Conservation (phyloP, 1,140 invertebrate genomes). For the Phymorhynchus buccinoides region DNA sequence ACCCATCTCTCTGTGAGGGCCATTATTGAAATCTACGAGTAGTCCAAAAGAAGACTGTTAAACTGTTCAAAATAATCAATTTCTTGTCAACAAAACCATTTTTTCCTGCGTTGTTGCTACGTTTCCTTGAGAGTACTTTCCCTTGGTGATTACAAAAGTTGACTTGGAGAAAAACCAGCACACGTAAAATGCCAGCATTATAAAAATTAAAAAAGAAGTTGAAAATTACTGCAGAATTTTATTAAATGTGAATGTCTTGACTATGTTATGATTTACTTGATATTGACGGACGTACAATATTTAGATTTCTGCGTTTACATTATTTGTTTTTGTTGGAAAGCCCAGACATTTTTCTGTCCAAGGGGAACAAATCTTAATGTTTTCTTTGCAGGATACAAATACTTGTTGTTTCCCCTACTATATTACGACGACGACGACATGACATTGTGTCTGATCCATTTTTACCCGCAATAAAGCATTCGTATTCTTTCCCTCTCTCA, state of each 20-base stretch:
- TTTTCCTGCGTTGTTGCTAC: constrained; percentile 4
- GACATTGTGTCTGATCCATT: background rate
- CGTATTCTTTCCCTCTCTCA: background rate
- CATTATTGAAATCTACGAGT: constrained; percentile 15
- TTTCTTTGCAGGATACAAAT: no score
- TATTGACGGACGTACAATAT: no score
- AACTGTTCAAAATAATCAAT: background rate
- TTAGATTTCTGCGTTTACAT: background rate
- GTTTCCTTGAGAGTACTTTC: background rate
- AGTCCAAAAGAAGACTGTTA: background rate
- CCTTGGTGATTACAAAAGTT: background rate
- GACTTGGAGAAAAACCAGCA: background rate
- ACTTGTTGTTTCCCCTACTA: background rate
- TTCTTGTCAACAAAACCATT: background rate
- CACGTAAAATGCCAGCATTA: no score
- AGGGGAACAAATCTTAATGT: background rate
- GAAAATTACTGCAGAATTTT: no score
- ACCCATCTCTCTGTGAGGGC: constrained; percentile 72
- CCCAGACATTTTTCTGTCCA: background rate
- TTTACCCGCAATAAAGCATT: background rate
- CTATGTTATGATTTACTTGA: no score
- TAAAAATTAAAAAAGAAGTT: no score
- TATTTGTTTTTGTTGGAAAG: background rate
- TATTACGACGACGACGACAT: background rate
- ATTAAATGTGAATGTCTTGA: no score